These are phyloP conservation scores for Lophius americanus DNA, from an alignment of 2,797 vertebrate genomes.

Conservation along the genomic window DNA sequence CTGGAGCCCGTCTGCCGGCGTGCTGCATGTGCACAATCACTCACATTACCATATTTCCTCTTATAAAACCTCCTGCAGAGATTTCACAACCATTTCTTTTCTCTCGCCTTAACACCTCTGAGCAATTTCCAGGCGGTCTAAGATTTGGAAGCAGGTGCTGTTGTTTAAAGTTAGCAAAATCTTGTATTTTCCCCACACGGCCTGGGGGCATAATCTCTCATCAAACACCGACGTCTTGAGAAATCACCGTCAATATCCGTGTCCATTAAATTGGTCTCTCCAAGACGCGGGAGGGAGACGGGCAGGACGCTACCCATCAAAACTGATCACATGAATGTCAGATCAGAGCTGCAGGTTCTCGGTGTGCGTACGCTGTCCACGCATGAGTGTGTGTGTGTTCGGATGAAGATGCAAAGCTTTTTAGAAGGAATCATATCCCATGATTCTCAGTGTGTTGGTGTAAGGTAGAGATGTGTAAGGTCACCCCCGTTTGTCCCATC, in stretches of 20 bases:
- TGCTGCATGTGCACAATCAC: constrained; percentile 2
- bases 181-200: constrained; percentile 20
- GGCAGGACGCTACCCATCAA: constrained; percentile 25
- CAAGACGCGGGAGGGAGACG: constrained; percentile 1
- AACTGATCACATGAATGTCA: constrained; percentile 34
- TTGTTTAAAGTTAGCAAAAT: constrained; percentile 27
- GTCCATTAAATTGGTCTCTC: constrained; percentile 19
- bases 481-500: neutral
- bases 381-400: neutral
- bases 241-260: constrained; percentile 31
- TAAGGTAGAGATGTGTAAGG: too few species aligned
- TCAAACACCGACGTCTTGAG: constrained; percentile 38
- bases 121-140: constrained; percentile 19
- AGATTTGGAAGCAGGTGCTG: constrained; percentile 14
- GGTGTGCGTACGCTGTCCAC: constrained; percentile 17
- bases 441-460: constrained; percentile 37
- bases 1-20: constrained; percentile 32
- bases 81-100: neutral
- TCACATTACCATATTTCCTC: neutral
- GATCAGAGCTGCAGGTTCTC: constrained; percentile 56
- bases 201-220: constrained; percentile 34
- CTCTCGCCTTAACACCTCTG: neutral
- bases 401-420: constrained; percentile 53
- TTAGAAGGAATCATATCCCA: constrained; percentile 57
- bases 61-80: constrained; percentile 42